phyloP scores from a whole-genome alignment of 2,888 invertebrate species.

The Drosophila aldrichi region DNA sequence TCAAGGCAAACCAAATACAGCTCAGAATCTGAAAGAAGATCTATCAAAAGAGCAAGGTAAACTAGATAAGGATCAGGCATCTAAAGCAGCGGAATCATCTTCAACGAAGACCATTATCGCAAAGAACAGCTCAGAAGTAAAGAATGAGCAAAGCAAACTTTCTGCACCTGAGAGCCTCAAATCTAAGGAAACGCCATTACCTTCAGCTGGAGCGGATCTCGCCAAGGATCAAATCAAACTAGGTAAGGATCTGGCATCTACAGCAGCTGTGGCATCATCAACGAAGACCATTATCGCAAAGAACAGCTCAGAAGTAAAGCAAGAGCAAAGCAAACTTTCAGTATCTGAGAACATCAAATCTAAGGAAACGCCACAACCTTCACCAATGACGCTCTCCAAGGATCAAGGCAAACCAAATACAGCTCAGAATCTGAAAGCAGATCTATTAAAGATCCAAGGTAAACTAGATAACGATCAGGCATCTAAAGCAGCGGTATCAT shows the following conservation, averaged over 20 bases:
- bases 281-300: background rate
- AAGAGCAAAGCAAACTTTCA: no score
- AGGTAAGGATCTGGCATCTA: background rate
- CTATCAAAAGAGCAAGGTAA: background rate
- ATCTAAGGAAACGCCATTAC: background rate
- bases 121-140: background rate
- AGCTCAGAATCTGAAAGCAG: no score
- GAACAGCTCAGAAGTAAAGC: no score
- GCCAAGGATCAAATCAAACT: background rate
- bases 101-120: background rate
- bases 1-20: background rate
- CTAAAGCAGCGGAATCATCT: background rate
- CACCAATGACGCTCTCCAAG: no score
- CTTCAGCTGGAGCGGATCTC: no score
- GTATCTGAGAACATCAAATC: no score
- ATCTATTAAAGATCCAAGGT: no score
- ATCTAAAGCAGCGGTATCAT: no score
- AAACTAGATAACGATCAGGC: no score
- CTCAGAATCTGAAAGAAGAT: no score
- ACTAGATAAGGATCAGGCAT: background rate
- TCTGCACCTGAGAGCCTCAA: background rate
- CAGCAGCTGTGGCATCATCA: fast-evolving
- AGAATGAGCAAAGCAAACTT: background rate
- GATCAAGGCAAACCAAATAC: no score
- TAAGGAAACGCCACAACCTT: no score